These are phyloP conservation scores for Yoshiicerus persimilis DNA, from an alignment of 1,140 invertebrate genomes.

Conservation along the genomic window DNA sequence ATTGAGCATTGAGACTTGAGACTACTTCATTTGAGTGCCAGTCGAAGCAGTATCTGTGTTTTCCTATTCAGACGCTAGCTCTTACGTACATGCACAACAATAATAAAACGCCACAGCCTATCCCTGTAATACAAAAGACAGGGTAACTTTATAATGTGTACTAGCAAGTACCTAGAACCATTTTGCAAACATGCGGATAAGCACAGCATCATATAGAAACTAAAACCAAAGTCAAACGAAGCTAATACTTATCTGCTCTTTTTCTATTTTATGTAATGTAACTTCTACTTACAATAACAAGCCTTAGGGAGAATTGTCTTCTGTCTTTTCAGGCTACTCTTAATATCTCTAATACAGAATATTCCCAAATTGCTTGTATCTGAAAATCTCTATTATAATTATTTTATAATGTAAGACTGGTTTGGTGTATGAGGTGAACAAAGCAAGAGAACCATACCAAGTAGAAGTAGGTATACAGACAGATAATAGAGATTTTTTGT, in stretches of 20 bases:
- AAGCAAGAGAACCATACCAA: not conserved
- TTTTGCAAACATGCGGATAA: too few relatives aligned
- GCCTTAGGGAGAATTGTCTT: not conserved
- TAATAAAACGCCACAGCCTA: not conserved
- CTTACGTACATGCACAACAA: not conserved
- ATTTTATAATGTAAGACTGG: too few relatives aligned
- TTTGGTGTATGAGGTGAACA: too few relatives aligned
- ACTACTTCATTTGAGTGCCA: not conserved
- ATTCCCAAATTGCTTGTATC: too few relatives aligned
- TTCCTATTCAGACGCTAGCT: not conserved
- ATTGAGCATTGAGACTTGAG: too few relatives aligned
- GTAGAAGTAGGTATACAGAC: not conserved
- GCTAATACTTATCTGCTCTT: not conserved
- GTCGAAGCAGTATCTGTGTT: too few relatives aligned
- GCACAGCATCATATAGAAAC: not conserved
- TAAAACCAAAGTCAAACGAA: not conserved
- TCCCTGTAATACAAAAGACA: not conserved
- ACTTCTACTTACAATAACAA: not conserved
- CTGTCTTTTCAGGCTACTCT: too few relatives aligned
- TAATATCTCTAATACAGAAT: too few relatives aligned
- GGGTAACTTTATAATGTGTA: not conserved
- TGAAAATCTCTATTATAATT: too few relatives aligned
- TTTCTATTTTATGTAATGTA: too few relatives aligned
- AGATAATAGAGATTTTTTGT: not conserved
- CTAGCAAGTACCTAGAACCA: not conserved